Evolutionary conservation across 2,888 invertebrate genomes (phyloP).

Genomic region (Balanococcus diminutus): DNA sequence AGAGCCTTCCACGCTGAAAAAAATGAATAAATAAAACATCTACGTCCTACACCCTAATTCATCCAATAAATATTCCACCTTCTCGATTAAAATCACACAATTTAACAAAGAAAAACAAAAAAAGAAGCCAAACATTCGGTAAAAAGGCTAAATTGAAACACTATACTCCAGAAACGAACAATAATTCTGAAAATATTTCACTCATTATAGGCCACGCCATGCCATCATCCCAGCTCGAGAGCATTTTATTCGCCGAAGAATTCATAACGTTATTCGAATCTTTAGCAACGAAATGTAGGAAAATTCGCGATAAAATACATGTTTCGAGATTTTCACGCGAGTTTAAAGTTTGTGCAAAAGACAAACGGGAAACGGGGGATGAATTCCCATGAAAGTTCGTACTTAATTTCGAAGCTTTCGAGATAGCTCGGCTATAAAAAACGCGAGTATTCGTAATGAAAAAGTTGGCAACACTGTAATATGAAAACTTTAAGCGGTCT

Average conservation of each 20-base stretch:
- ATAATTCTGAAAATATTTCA: not conserved
- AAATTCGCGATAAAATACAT: not conserved
- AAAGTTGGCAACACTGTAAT: constrained; percentile 22
- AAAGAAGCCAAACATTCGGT: not conserved
- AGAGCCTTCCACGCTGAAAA: no score
- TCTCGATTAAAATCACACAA: no score
- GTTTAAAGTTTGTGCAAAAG: not conserved
- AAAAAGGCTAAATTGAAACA: not conserved
- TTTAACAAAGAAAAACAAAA: no score
- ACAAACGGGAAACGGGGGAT: not conserved
- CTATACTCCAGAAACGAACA: no score
- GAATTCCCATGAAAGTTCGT: constrained; percentile 1
- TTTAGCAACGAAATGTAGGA: no score
- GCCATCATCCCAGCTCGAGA: not conserved
- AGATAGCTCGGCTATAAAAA: constrained; percentile 4
- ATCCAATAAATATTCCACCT: no score
- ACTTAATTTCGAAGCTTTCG: constrained; percentile 8
- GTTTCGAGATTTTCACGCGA: not conserved
- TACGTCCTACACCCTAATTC: no score
- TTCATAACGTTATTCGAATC: no score
- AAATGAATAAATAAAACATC: no score
- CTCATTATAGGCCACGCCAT: not conserved
- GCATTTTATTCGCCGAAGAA: not conserved
- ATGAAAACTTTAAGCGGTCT: constrained; percentile 15
- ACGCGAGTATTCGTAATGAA: not conserved